These are phyloP conservation scores for Artemisiospiza belli DNA, from an alignment of 2,113 vertebrate species.

Conservation along the genomic window DNA sequence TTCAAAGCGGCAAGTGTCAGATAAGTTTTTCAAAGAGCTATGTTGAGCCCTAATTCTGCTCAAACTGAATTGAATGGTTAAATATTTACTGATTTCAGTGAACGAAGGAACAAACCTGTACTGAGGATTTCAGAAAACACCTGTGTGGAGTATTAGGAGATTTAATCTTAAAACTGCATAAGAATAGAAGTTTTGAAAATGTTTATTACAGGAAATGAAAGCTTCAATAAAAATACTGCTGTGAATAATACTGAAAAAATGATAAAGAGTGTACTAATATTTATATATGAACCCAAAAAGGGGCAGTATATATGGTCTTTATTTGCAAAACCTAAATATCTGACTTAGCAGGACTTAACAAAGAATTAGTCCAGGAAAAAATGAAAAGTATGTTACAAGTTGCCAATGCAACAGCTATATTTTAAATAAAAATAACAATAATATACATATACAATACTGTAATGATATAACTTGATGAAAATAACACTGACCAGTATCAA, in stretches of 20 bases:
- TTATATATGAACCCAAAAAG: neutral
- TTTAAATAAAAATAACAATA: constrained; percentile 59
- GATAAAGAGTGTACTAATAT: neutral
- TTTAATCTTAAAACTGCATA: neutral
- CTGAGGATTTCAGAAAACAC: neutral
- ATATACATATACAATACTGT: constrained; percentile 40
- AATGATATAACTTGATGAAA: constrained; percentile 29
- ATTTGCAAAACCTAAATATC: neutral
- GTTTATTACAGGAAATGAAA: neutral
- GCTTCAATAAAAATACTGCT: neutral
- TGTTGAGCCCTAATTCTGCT: neutral
- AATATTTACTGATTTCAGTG: neutral
- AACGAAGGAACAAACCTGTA: neutral
- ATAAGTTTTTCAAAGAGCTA: neutral
- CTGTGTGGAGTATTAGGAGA: neutral
- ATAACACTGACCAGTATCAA: constrained; percentile 30
- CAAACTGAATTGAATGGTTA: neutral
- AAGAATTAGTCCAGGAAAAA: neutral
- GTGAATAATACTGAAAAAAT: neutral
- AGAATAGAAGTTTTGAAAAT: neutral
- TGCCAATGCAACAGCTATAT: neutral
- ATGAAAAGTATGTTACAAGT: constrained; percentile 19
- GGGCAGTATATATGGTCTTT: neutral
- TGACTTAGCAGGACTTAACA: neutral
- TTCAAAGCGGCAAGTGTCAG: neutral